Evolutionary conservation across 2,797 vertebrate species (phyloP), one percentile per base, ranked within the genome.

Genomic region (Urocyon cinereoargenteus): DNA sequence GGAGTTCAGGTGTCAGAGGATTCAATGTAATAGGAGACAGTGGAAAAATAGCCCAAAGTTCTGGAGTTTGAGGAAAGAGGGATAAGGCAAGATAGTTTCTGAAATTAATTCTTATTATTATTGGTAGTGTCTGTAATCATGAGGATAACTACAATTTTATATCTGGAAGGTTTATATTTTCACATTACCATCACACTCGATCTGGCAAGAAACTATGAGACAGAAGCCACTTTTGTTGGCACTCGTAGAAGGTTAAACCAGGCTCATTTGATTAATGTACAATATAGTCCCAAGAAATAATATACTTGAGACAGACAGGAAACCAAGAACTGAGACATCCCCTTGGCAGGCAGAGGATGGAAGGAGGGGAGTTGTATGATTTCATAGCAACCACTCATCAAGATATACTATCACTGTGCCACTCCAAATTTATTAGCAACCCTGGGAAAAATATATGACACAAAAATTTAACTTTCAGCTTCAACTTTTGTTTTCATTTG

Each of bases 391-490:
- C 6, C 24, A 66, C 92, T 95, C 24, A 85, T 94, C 28, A 94
- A 81, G n/a, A 53, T 66, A 64, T 36, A 92, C 11, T 83, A 40
- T 64, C 36, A 92, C 24, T 77, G 10, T 0, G 81, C 21, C 22
- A 70, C 19, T 90, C 40, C 24, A 92, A 91, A 86, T 91, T 91
- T 79, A 79, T 53, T 28, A 90, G 28, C 40, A 75, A 81, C 10
- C 11, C 34, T 73, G 51, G 82, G 51, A 90, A 82, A 86, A 82
- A 49, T 51, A 59, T 72, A 57, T 45, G 57, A 73, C 55, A 66
- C 85, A 34, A 91, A 91, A 95, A 90, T 91, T 68, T 75, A 79
- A 96, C 79, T 92, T 95, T 93, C 53, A 81, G 4, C 51, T 94
- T 93, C 83, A 96, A 61, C 13, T 86, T 95, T 91, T 88, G 31